These are phyloP conservation scores for Ara ararauna DNA, from an alignment of 2,797 vertebrate species.

Conservation along the genomic window DNA sequence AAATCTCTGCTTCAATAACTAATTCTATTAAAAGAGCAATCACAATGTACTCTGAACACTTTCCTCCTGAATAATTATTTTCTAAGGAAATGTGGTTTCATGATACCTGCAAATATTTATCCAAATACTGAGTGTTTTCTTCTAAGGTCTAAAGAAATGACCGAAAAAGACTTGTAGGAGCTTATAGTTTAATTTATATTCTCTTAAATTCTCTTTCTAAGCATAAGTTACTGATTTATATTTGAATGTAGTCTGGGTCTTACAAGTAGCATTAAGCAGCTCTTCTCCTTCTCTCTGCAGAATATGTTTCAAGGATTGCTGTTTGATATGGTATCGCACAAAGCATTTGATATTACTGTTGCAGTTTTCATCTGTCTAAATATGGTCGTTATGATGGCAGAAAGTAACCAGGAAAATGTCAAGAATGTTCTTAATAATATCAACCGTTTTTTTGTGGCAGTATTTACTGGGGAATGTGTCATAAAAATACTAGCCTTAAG, in stretches of 20 bases:
- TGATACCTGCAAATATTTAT: not conserved
- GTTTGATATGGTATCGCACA: conserved; percentile 89
- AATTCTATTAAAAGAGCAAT: not conserved
- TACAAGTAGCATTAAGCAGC: not conserved
- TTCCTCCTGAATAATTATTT: not conserved
- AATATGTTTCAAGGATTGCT: conserved; percentile 86
- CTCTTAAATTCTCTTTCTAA: not conserved
- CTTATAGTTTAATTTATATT: not conserved
- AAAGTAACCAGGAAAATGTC: conserved; percentile 72
- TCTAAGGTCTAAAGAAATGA: not conserved
- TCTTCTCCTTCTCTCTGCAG: conserved; percentile 67
- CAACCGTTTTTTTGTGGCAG: conserved; percentile 88
- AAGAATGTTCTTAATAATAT: conserved; percentile 80
- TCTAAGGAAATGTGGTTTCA: not conserved
- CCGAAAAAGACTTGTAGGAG: not conserved
- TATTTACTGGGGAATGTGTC: conserved; percentile 90
- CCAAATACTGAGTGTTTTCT: not conserved
- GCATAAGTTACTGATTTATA: not conserved
- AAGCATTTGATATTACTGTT: conserved; percentile 90
- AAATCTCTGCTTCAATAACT: not conserved
- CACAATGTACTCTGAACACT: not conserved
- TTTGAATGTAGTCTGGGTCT: not conserved
- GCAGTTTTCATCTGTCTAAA: conserved; percentile 92
- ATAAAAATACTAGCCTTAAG: conserved; percentile 91
- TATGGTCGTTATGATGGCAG: conserved; percentile 95